Conservation (phyloP, 2,888 invertebrate species). For the Hyles lineata region DNA sequence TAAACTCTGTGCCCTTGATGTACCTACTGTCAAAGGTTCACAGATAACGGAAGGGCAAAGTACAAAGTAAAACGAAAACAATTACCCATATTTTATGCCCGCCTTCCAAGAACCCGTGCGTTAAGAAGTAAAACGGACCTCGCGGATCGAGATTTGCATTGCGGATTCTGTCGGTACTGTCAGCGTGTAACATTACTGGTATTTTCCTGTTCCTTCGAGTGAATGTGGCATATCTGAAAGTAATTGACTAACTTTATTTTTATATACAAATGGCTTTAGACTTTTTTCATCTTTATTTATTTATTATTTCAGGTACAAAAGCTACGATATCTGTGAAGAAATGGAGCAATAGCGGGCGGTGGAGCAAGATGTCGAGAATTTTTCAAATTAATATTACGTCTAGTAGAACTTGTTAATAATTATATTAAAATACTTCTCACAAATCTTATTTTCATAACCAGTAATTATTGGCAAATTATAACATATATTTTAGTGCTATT, state of each 20-base stretch:
- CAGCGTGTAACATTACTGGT: conserved; percentile 87
- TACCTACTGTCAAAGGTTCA: not conserved
- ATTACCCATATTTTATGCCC: conserved; percentile 92
- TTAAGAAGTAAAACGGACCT: conserved; percentile 89
- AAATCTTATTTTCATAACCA: too few relatives aligned
- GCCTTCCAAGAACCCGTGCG: conserved; percentile 95
- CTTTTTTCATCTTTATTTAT: too few relatives aligned
- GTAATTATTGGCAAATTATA: too few relatives aligned
- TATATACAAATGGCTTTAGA: not conserved
- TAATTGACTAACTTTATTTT: conserved; percentile 21
- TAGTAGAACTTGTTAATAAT: too few relatives aligned
- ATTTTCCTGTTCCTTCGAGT: conserved; percentile 85
- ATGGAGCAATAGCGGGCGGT: too few relatives aligned
- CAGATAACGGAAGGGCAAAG: not conserved
- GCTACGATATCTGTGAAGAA: too few relatives aligned
- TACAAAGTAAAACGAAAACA: conserved; percentile 27
- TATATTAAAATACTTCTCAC: too few relatives aligned
- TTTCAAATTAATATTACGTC: too few relatives aligned
- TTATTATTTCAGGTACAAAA: too few relatives aligned
- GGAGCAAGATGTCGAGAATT: too few relatives aligned
- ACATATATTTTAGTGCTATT: too few relatives aligned
- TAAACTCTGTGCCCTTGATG: not conserved
- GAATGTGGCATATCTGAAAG: conserved; percentile 79
- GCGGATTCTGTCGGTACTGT: conserved; percentile 86
- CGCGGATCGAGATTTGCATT: conserved; percentile 86